Evolutionary conservation across 2,113 vertebrate species (phyloP).

Genomic region (Odobenus rosmarus): DNA sequence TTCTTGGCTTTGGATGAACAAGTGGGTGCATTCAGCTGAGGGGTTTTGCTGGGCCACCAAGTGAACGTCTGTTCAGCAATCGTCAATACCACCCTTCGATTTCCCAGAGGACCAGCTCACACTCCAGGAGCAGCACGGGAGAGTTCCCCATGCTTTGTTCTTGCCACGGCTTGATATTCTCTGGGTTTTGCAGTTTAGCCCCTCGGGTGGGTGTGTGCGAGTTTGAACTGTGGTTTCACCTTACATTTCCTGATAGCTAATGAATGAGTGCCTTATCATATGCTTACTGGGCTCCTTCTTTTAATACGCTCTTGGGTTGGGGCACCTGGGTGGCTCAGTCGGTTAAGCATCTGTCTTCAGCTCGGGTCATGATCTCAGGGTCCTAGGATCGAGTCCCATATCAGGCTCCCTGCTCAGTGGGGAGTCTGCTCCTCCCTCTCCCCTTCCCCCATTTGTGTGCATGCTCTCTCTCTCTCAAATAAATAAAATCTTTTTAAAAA

Average conservation of each 20-base stretch:
- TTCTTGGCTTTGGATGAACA: fast-evolving
- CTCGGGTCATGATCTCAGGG: neutral
- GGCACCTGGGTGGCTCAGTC: neutral
- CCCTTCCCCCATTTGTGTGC: neutral
- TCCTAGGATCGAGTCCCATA: fast-evolving
- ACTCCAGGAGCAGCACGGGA: fast-evolving
- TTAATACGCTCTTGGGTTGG: neutral
- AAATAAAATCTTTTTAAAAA: neutral
- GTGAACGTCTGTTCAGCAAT: fast-evolving
- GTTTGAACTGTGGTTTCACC: neutral
- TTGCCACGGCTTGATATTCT: fast-evolving
- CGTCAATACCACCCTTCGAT: fast-evolving
- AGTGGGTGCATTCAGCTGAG: fast-evolving
- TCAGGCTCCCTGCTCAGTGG: neutral
- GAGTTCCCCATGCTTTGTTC: fast-evolving
- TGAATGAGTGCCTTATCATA: neutral
- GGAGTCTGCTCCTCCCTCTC: neutral
- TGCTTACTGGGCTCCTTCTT: neutral
- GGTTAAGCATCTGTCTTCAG: neutral
- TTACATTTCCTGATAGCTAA: neutral
- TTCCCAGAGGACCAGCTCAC: neutral
- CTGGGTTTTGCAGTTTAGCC: neutral
- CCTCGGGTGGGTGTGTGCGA: fast-evolving
- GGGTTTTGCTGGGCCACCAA: neutral
- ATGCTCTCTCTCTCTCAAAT: neutral